Evolutionary conservation across 2,888 invertebrate species (phyloP).

Genomic region (Spialia ferax): DNA sequence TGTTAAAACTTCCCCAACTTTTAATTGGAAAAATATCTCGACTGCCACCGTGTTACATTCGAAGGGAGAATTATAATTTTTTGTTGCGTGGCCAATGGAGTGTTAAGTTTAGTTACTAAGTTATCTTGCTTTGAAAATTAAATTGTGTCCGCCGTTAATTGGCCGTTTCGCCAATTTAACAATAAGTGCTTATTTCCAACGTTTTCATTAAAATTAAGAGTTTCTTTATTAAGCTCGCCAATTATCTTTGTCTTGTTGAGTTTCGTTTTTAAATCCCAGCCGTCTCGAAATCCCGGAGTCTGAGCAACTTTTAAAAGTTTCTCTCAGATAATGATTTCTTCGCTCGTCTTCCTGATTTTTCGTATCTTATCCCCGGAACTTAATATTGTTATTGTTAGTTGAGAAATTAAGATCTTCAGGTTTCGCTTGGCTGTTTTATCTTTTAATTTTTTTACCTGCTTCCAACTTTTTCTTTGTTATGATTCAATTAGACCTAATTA

Average conservation of each 20-base stretch:
- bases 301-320: slow-evolving; percentile 39
- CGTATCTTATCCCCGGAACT: slow-evolving; percentile 36
- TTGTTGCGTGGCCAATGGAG: slow-evolving; percentile 29
- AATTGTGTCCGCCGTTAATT: slow-evolving; percentile 33
- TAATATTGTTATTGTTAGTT: slow-evolving; percentile 41
- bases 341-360: slow-evolving; percentile 35
- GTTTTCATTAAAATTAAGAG: slow-evolving; percentile 38
- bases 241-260: slow-evolving; percentile 39
- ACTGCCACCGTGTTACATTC: slow-evolving; percentile 22
- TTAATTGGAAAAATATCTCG: slow-evolving; percentile 59
- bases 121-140: slow-evolving; percentile 17
- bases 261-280: slow-evolving; percentile 39
- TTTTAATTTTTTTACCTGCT: slow-evolving; percentile 8
- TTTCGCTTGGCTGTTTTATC: slow-evolving; percentile 19
- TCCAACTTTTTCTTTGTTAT: neutral
- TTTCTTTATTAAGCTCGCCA: slow-evolving; percentile 40
- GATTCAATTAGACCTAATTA: neutral
- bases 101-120: slow-evolving; percentile 14
- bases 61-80: slow-evolving; percentile 19
- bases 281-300: slow-evolving; percentile 36
- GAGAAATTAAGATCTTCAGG: slow-evolving; percentile 34
- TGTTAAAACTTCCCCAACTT: slow-evolving; percentile 59
- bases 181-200: slow-evolving; percentile 37
- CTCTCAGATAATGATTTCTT: slow-evolving; percentile 34
- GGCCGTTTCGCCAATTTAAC: slow-evolving; percentile 37